phyloP scores from a whole-genome alignment of 2,113 vertebrate genomes.

The Halichoeres trimaculatus region DNA sequence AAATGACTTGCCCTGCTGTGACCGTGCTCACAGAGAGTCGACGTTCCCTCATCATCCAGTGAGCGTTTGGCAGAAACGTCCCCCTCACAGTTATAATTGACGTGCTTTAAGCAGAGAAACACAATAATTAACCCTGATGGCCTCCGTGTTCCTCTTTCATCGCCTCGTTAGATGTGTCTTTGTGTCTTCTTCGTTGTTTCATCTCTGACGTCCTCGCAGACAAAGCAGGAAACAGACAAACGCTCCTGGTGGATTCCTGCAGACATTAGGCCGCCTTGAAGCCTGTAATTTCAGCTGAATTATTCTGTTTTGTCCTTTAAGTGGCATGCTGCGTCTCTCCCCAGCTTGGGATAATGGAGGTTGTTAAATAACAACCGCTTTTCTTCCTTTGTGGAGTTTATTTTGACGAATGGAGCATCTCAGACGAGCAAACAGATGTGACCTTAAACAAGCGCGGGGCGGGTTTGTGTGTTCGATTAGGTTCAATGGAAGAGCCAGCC shows the following conservation, averaged over 20 bases:
- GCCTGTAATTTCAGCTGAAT: conserved; percentile 56
- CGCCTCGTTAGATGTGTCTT: conserved; percentile 2
- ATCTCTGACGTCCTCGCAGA: not conserved
- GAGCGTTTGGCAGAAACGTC: conserved; percentile 1
- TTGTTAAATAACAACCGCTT: conserved; percentile 43
- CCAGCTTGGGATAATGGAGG: conserved; percentile 41
- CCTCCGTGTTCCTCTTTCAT: conserved; percentile 32
- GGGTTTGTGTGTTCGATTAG: conserved; percentile 41
- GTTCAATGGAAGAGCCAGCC: conserved; percentile 36
- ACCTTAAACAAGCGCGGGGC: conserved; percentile 39
- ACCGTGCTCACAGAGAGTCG: conserved; percentile 21
- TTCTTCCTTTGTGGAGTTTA: conserved; percentile 32
- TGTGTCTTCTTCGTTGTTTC: not conserved
- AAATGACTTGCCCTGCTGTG: not conserved
- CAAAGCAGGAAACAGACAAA: not conserved
- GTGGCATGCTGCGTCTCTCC: conserved; percentile 34
- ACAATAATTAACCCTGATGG: conserved; percentile 25
- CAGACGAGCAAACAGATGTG: conserved; percentile 56
- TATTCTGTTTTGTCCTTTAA: conserved; percentile 63
- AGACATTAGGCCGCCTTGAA: conserved; percentile 17
- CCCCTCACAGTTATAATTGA: conserved; percentile 30
- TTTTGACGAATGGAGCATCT: conserved; percentile 46
- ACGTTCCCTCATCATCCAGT: conserved; percentile 17
- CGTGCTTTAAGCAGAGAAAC: conserved; percentile 29
- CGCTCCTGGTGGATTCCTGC: not conserved